Evolutionary conservation across 64 coral and sea anemone species (phyloP).

Genomic region (Montipora capricornis): DNA sequence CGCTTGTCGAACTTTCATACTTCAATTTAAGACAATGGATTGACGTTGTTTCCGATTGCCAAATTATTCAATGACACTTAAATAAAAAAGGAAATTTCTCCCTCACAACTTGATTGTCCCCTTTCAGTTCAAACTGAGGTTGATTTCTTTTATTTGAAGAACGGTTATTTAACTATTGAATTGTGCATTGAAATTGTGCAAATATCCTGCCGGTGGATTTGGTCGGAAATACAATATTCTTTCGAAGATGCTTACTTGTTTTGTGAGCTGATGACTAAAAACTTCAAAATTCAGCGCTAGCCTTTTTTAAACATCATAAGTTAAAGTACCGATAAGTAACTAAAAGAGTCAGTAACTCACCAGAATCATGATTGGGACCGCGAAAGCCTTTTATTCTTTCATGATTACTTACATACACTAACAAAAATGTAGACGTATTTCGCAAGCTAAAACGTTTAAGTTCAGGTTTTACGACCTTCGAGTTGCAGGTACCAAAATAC

Average conservation of each 20-base stretch:
- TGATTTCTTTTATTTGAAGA: not conserved
- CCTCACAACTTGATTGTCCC: too few relatives aligned
- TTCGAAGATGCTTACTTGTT: not conserved
- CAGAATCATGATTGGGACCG: too few relatives aligned
- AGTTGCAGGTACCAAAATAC: not conserved
- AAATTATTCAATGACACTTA: not conserved
- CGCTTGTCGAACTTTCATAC: too few relatives aligned
- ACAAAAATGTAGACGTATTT: too few relatives aligned
- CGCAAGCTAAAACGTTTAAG: too few relatives aligned
- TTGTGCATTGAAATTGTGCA: not conserved
- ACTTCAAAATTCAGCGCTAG: not conserved
- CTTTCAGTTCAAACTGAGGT: too few relatives aligned
- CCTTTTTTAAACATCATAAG: not conserved
- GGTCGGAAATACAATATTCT: not conserved
- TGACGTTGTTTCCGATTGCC: too few relatives aligned
- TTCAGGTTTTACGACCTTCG: too few relatives aligned
- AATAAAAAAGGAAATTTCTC: not conserved
- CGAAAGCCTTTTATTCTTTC: too few relatives aligned
- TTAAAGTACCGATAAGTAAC: not conserved
- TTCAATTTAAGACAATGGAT: too few relatives aligned
- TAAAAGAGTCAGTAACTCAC: not conserved
- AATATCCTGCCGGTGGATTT: not conserved
- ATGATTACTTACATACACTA: too few relatives aligned
- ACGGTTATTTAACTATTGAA: not conserved
- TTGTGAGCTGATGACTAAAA: not conserved